Base-by-base conservation (phyloP, 2,797 vertebrate species). In the Myripristis murdjan region DNA sequence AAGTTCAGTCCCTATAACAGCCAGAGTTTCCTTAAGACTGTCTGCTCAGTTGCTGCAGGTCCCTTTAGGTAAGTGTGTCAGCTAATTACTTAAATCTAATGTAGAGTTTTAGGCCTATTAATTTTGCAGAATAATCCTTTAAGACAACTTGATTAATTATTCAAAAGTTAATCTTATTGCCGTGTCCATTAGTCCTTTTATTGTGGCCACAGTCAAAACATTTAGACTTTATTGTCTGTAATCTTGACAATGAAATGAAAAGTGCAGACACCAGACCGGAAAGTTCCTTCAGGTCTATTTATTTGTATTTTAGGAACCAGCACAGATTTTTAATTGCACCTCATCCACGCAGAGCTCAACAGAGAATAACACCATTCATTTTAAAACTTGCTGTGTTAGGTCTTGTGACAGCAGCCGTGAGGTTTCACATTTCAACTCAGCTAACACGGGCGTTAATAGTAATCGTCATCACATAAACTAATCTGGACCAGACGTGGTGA, bases 401-500 rank as follows among this genome's bases (percentile, higher is more conserved):
- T 75, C 22, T 63, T 18, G 16, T 70, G 49, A 66, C 60, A 12
- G 35, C 58, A 51, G 35, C 64, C 62, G 76, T 61, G 6, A 75
- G 75, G 44, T 66, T 60, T n/a, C 48, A 61, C 64, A 52, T 86
- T 75, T 46, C 22, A 11, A 39, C 70, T 64, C 58, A 77, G 46
- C 64, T 78, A 75, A 48, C 57, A 64, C 59, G 68, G 71, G 43
- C 26, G 24, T 65, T 79, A 54, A 68, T 78, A 72, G 81, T 54
- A 66, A 68, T 70, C 22, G 65, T 74, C 37, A 76, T 78, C 77
- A 44, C 15, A 35, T 70, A 35, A 64, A 79, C 87, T 74, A 66
- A 82, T 71, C 60, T 67, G 64, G 46, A 73, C 37, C 0, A 14
- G 59, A 65, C 58, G 39, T n/a, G n/a, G n/a, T n/a, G n/a, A n/a